These are phyloP conservation scores for Danio rerio DNA, from an alignment of 2,113 vertebrate genomes.

Conservation along the genomic window DNA sequence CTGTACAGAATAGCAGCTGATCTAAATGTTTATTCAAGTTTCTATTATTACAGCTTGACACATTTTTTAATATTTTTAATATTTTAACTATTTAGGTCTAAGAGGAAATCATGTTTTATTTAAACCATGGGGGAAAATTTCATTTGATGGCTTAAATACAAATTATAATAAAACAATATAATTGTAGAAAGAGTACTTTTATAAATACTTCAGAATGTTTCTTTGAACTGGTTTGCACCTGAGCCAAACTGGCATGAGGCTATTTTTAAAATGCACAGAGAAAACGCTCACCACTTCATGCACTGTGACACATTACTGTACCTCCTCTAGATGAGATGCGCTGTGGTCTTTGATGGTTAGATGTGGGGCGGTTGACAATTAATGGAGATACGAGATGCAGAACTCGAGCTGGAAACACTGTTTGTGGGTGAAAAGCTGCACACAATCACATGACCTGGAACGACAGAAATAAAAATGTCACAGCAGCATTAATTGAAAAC, in stretches of 20 bases:
- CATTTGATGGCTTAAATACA: too few relatives aligned
- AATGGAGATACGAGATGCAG: neutral
- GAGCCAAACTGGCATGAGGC: neutral
- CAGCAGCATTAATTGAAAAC: neutral
- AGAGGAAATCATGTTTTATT: too few relatives aligned
- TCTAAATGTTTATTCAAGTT: too few relatives aligned
- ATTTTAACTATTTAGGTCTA: too few relatives aligned
- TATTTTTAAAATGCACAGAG: neutral
- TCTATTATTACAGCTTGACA: too few relatives aligned
- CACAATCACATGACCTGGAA: neutral
- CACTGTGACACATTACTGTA: neutral
- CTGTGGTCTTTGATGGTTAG: constrained; percentile 5
- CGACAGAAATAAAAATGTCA: neutral
- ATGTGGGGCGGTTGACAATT: neutral
- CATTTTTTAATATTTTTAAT: too few relatives aligned
- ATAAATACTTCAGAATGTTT: too few relatives aligned
- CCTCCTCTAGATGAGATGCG: neutral
- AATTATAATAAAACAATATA: too few relatives aligned
- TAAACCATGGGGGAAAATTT: too few relatives aligned
- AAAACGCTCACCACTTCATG: neutral
- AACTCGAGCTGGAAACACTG: neutral
- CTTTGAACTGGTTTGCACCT: neutral
- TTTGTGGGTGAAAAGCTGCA: neutral
- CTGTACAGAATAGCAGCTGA: too few relatives aligned
- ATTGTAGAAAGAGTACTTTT: too few relatives aligned